A percentile compares a stretch with the other conserved stretches of the same genome.
These are phyloP conservation scores for Mnemiopsis leidyi DNA, from an alignment of 37 sponge, comb jelly and placozoan species.

Conservation along the genomic window DNA sequence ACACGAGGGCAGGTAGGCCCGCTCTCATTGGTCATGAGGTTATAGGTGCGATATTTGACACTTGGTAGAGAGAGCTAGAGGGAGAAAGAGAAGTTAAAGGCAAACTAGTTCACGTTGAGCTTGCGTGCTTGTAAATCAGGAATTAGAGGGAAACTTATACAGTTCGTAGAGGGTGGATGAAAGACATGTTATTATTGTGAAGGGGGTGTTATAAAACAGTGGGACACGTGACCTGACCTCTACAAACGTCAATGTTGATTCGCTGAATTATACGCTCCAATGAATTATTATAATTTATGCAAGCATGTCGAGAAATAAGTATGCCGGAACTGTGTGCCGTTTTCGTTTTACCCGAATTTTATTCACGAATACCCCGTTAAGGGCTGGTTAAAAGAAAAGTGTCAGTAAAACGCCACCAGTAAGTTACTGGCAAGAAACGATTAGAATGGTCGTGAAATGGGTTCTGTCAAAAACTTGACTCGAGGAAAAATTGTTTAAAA, in stretches of 20 bases:
- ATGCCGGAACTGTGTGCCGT: not conserved
- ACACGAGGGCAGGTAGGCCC: not conserved
- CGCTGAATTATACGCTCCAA: not conserved
- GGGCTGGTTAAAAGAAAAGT: no score
- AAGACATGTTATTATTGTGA: not conserved
- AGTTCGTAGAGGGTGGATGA: not conserved
- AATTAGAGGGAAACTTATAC: not conserved
- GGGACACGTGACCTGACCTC: not conserved
- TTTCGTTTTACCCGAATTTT: not conserved
- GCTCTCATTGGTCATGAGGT: not conserved
- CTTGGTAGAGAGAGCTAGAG: not conserved
- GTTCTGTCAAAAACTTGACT: no score
- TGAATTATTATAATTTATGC: not conserved
- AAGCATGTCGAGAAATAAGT: not conserved
- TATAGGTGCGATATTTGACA: slow-evolving; percentile 25
- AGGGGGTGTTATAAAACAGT: not conserved
- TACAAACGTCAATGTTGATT: not conserved
- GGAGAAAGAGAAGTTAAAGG: not conserved
- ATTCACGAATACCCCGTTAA: not conserved
- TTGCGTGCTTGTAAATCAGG: slow-evolving; percentile 35
- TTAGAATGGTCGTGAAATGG: no score
- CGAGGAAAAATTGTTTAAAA: no score
- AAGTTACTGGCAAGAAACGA: no score
- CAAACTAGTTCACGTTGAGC: not conserved
- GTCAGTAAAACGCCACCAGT: no score